These are phyloP conservation scores for Diacarnus erythraeanus DNA, from an alignment of 37 sponge, comb jelly and placozoan genomes.

Conservation along the genomic window DNA sequence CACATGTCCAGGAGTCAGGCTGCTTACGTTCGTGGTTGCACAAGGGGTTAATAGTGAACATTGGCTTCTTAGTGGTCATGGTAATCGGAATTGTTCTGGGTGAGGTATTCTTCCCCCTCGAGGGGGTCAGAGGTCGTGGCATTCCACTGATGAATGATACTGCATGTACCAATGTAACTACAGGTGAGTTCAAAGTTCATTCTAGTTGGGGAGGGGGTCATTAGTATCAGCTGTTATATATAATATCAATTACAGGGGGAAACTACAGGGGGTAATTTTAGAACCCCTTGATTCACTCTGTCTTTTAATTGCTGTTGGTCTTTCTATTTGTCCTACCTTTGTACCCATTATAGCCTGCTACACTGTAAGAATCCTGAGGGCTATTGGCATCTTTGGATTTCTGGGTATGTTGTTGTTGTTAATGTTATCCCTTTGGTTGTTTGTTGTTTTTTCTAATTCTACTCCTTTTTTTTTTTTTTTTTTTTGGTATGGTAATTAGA, in stretches of 20 bases:
- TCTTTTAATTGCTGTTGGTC: neutral
- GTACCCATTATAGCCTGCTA: slow-evolving; percentile 38
- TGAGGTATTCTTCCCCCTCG: slow-evolving; percentile 34
- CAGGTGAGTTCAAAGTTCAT: slow-evolving; percentile 16
- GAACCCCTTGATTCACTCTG: no score
- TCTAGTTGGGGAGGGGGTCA: neutral
- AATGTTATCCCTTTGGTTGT: no score
- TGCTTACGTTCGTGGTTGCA: slow-evolving; percentile 37
- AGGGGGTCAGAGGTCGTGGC: slow-evolving; percentile 35
- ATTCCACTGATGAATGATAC: slow-evolving; percentile 5
- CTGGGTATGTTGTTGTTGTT: no score
- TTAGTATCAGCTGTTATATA: no score
- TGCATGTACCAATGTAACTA: neutral
- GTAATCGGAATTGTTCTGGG: slow-evolving; percentile 48
- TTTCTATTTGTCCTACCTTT: neutral
- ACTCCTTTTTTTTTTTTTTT: no score
- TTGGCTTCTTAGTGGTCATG: slow-evolving; percentile 51
- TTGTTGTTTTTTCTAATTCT: no score
- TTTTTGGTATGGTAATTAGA: no score
- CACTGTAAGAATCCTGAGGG: slow-evolving; percentile 37
- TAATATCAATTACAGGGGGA: no score
- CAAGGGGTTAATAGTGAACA: slow-evolving; percentile 44
- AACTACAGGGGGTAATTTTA: no score
- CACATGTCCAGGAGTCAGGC: slow-evolving; percentile 41
- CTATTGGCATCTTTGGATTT: slow-evolving; percentile 80